Evolutionary conservation across 2,888 invertebrate species (phyloP), one percentile per base, ranked within the genome.

Genomic region (Arctia plantaginis): DNA sequence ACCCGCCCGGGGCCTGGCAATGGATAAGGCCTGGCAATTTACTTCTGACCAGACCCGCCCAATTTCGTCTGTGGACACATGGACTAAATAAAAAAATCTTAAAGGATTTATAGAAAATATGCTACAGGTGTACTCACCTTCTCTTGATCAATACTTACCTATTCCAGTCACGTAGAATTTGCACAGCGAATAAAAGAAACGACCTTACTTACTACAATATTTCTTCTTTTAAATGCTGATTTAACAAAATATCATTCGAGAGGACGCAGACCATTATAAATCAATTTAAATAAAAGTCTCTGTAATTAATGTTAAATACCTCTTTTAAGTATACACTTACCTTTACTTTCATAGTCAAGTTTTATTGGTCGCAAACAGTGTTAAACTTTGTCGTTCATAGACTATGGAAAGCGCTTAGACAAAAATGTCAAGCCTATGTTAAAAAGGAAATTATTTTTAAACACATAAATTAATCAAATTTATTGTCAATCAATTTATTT

Each of bases 401-500:
- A 62, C 2, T 18, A 30, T 18, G 2, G 15, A n/a, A 59, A 27
- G 2, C 27, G 35, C 35, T 35, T 35, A 35, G 3, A 35, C 35
- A 35, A 30, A 27, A 8, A 30, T 6, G 15, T 18, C 4, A 47
- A 64, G 30, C 27, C 20, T 4, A 12, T 1, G 27, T 62, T n/a
- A 69, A 76, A 69, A 76, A 73, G 83, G 79, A 80, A 83, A 86
- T 83, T 85, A 87, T 82, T 85, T 82, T 80, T 82, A 86, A 87
- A 81, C 80, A 87, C 85, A 83, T 91, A 88, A 89, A 93, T 90
- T 93, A 92, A 91, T 92, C 91, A 93, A 93, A 90, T 94, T 94
- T 94, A 95, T 95, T 95, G 94, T 95, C 95, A 95, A 95, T 94
- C 92, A 90, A 89, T 93, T 92, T 94, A 95, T 95, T 93, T 94